Conservation (phyloP, 1,140 invertebrate genomes). For the Procambarus virginalis region DNA sequence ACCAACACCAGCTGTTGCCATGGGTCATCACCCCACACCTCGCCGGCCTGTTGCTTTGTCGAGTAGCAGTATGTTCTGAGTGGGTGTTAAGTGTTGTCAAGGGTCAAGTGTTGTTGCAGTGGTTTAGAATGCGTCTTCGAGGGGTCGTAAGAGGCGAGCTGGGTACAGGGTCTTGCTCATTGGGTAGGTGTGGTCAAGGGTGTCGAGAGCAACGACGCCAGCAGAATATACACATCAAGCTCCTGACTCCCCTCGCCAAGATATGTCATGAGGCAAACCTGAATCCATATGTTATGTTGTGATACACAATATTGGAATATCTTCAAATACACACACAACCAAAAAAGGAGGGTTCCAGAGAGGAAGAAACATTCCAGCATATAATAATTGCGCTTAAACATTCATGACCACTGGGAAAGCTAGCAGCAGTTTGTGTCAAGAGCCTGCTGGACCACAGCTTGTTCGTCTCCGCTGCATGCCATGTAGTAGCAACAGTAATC, state of each 20-base stretch:
- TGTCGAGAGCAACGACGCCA: conserved; percentile 40
- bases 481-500: not conserved
- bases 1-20: too few relatives aligned
- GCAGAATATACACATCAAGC: conserved; percentile 46
- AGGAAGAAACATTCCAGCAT: conserved; percentile 45
- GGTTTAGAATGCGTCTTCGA: not conserved
- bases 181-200: conserved; percentile 4
- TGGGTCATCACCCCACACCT: not conserved
- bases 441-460: not conserved
- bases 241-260: conserved; percentile 25
- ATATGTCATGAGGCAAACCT: conserved; percentile 45
- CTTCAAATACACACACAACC: conserved; percentile 42
- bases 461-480: not conserved
- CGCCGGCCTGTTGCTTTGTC: not conserved
- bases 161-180: not conserved
- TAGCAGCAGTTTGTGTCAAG: not conserved
- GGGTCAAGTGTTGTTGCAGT: not conserved
- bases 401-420: conserved; percentile 25
- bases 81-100: conserved; percentile 8
- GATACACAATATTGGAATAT: conserved; percentile 40
- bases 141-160: conserved; percentile 21
- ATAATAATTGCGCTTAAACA: conserved; percentile 21
- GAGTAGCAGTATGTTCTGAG: not conserved
- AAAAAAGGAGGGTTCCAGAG: conserved; percentile 34
- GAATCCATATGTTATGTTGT: conserved; percentile 31